These are phyloP conservation scores for Amphipoea oculea DNA, from an alignment of 2,888 invertebrate genomes.

Conservation along the genomic window DNA sequence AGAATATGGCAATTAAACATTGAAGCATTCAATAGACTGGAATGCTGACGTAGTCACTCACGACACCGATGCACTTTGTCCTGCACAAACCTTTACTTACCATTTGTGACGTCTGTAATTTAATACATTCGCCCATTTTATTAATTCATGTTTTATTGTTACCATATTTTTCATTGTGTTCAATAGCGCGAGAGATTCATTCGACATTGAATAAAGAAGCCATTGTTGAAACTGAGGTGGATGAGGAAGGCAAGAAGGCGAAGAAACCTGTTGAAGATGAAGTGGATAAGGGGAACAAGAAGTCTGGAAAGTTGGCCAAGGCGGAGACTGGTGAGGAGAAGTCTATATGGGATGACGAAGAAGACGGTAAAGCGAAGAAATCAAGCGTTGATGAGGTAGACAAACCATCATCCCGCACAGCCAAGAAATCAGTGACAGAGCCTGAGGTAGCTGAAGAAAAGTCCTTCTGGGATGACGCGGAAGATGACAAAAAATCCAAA, in stretches of 20 bases:
- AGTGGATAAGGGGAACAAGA: constrained; percentile 63
- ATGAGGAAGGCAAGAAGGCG: constrained; percentile 79
- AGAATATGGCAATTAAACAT: constrained; percentile 76
- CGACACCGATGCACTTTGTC: constrained; percentile 68
- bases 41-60: constrained; percentile 82
- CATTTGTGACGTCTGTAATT: constrained; percentile 82
- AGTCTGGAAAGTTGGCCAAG: constrained; percentile 71
- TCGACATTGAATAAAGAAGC: constrained; percentile 87
- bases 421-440: constrained; percentile 73
- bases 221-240: constrained; percentile 87
- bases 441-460: constrained; percentile 78
- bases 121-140: constrained; percentile 70
- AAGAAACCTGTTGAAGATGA: constrained; percentile 76
- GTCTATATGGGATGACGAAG: constrained; percentile 80
- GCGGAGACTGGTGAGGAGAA: constrained; percentile 76
- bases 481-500: constrained; percentile 73
- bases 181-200: constrained; percentile 89
- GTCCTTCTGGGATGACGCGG: constrained; percentile 76
- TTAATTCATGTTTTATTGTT: constrained; percentile 73
- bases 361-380: constrained; percentile 75
- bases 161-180: constrained; percentile 80
- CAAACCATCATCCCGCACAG: constrained; percentile 64
- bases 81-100: constrained; percentile 70
- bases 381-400: constrained; percentile 73
- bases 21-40: constrained; percentile 85